These are phyloP conservation scores for Thrips palmi DNA, from an alignment of 1,140 invertebrate species.

Conservation along the genomic window DNA sequence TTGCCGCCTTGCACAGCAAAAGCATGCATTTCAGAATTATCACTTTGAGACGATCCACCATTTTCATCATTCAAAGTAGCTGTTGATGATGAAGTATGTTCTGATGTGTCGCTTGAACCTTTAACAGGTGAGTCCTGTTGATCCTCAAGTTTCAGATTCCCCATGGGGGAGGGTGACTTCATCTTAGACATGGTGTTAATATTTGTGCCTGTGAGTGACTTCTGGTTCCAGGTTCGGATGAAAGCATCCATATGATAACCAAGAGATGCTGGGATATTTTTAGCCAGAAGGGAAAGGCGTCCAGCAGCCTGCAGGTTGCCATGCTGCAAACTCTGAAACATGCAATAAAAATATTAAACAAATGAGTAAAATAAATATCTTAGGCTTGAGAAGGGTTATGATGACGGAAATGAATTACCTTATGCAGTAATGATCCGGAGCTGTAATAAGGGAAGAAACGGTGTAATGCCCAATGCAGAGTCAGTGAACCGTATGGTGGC, in stretches of 20 bases:
- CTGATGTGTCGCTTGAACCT: no score
- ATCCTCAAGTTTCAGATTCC: not conserved
- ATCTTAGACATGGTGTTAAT: not conserved
- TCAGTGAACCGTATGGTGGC: constrained; percentile 19
- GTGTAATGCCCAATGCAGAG: constrained; percentile 32
- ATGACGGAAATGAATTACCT: constrained; percentile 13
- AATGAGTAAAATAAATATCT: constrained; percentile 1
- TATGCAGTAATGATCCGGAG: constrained; percentile 26
- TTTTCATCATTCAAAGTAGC: no score
- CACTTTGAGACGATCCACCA: no score
- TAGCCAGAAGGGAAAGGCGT: no score
- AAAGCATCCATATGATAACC: constrained; percentile 25
- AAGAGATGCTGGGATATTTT: constrained; percentile 24
- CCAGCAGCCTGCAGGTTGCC: constrained; percentile 28
- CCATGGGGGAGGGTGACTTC: not conserved
- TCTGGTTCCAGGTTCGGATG: no score
- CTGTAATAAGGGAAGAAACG: constrained; percentile 32
- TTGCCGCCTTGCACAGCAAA: constrained; percentile 29
- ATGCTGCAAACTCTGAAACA: constrained; percentile 21
- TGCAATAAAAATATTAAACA: constrained; percentile 4
- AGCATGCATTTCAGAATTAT: constrained; percentile 21
- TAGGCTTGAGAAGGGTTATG: not conserved
- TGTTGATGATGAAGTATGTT: no score
- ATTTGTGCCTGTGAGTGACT: no score
- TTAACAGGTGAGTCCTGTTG: no score